Conservation (phyloP, 2,797 vertebrate species). For the Threskiornis aethiopicus region DNA sequence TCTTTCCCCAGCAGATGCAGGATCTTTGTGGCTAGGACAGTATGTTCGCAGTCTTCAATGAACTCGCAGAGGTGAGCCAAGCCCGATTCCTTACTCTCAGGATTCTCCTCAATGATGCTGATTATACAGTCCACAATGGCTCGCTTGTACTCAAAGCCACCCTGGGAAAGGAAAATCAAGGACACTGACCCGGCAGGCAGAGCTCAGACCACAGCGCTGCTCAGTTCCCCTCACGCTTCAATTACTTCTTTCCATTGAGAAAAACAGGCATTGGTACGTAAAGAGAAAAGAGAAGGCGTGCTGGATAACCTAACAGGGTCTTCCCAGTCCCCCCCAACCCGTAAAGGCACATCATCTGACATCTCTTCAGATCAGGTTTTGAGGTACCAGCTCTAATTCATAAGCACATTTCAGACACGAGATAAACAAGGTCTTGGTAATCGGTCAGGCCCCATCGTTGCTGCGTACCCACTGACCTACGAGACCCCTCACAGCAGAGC, state of each 20-base stretch:
- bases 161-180: constrained; percentile 72
- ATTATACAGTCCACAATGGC: constrained; percentile 98
- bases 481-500: background rate
- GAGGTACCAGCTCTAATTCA: background rate
- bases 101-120: constrained; percentile 96
- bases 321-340: background rate
- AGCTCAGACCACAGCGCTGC: rapidly evolving
- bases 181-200: background rate
- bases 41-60: constrained; percentile 98
- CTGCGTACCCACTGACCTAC: rapidly evolving
- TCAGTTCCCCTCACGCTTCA: background rate
- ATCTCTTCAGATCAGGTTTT: background rate
- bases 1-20: constrained; percentile 95
- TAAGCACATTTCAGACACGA: background rate
- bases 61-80: constrained; percentile 97
- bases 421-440: background rate
- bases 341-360: background rate
- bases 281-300: background rate
- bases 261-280: background rate
- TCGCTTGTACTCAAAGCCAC: constrained; percentile 97
- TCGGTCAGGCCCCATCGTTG: background rate
- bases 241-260: background rate
- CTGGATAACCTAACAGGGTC: background rate
- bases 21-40: constrained; percentile 95
- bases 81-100: constrained; percentile 95